Evolutionary conservation across 2,888 invertebrate species (phyloP), one percentile per base, ranked within the genome.

Genomic region (Neria commutata): DNA sequence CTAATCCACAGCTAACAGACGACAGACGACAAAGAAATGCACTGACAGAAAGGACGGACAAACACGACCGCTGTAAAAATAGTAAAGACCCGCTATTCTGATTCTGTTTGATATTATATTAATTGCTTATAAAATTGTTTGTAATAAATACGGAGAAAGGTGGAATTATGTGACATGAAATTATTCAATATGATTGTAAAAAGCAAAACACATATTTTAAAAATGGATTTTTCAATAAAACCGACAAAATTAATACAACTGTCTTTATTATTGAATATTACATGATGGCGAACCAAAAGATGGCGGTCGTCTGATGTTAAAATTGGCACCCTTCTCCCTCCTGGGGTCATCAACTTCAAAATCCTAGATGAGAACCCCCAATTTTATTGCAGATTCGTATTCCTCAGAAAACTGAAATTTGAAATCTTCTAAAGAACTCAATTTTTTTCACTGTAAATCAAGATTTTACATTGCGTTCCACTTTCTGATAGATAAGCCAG

Each of bases 181-280:
- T 45, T 53, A 21, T 16, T 34, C 21, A 34, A 50, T 6, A n/a
- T 26, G 34, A 61, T 55, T 62, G 58, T 60, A 65, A 61, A n/a
- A 53, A 57, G 61, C 60, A 24, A 24, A 65, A 62, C 55, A 65
- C 65, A 65, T 65, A 66, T 66, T 66, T 66, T 66, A 66, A 66
- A 66, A 66, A 62, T 59, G 61, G 56, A 65, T 65, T 66, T 66
- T 66, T 66, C 66, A 66, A 64, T 66, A 66, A 66, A 65, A 65
- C 26, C 33, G 33, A 54, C 33, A 29, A 54, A 45, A 54, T 40
- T 54, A 33, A 17, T 33, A 17, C 19, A 3, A 45, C 11, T 19
- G n/a, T n/a, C 19, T 19, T 45, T 19, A 45, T 45, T 45, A n/a
- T n/a, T n/a, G n/a, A n/a, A n/a, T n/a, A n/a, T n/a, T n/a, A n/a